Conservation (phyloP, 2,113 vertebrate genomes). For the Corydoras sp. region DNA sequence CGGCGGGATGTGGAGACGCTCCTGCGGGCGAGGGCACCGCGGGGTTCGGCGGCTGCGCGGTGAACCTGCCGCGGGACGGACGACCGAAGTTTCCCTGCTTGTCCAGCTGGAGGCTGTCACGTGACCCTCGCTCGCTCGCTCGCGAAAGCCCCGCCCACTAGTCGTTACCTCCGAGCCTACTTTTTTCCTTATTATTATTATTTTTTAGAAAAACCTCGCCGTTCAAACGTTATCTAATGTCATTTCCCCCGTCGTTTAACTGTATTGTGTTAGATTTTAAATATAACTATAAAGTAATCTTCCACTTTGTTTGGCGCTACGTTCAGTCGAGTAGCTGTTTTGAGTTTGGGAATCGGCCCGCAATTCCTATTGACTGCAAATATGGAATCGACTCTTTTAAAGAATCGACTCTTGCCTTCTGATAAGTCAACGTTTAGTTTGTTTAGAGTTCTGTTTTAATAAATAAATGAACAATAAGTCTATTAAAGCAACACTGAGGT, state of each 20-base stretch:
- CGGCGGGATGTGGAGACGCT: not conserved
- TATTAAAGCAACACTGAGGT: no score
- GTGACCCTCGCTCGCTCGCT: conserved; percentile 42
- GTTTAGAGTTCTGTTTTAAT: no score
- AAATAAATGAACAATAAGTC: no score
- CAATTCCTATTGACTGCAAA: not conserved
- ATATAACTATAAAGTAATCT: no score
- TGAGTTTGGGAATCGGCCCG: not conserved
- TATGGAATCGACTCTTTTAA: not conserved
- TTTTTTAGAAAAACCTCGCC: not conserved
- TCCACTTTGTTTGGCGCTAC: not conserved
- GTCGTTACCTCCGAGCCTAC: not conserved
- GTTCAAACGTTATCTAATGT: no score
- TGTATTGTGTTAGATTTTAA: no score
- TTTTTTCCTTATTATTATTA: no score
- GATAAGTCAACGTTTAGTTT: no score
- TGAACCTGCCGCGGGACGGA: not conserved
- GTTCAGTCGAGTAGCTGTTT: not conserved
- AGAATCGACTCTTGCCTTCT: not conserved
- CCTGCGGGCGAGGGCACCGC: not conserved
- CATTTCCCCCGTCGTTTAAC: no score
- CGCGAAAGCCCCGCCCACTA: not conserved
- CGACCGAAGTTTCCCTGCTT: conserved; percentile 26
- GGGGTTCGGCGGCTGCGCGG: not conserved
- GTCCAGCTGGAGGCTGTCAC: conserved; percentile 53